Percentiles rank a stretch among this genome's conserved stretches.
Evolutionary conservation across 2,113 vertebrate species (phyloP).

Genomic region (Pollachius pollachius): DNA sequence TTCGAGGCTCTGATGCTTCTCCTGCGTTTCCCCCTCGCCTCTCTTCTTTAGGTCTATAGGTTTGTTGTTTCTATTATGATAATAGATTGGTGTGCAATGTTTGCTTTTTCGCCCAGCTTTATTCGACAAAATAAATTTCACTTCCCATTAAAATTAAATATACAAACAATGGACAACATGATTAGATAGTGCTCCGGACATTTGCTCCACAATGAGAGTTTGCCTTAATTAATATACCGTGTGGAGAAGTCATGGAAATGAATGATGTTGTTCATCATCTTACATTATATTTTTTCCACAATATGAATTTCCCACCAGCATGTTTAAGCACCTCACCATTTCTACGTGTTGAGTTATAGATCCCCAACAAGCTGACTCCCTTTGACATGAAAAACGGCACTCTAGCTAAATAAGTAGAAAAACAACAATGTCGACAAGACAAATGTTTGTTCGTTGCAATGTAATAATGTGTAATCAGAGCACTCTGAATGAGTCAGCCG

Average conservation of each 20-base stretch:
- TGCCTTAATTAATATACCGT: too few species aligned
- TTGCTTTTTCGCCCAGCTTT: conserved; percentile 37
- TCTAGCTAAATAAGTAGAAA: conserved; percentile 56
- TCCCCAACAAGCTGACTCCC: conserved; percentile 31
- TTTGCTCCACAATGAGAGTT: too few species aligned
- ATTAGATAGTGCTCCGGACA: too few species aligned
- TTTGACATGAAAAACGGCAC: conserved; percentile 53
- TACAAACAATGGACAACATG: conserved; percentile 5
- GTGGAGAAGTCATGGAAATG: too few species aligned
- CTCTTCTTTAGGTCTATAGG: conserved; percentile 30
- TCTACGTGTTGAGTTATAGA: conserved; percentile 16
- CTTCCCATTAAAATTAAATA: conserved; percentile 28
- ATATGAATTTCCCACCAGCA: background rate
- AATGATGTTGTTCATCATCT: too few species aligned
- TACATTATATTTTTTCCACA: too few species aligned
- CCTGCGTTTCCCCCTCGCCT: conserved; percentile 9
- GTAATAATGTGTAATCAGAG: conserved; percentile 70
- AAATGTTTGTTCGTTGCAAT: conserved; percentile 70
- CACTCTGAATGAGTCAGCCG: conserved; percentile 63
- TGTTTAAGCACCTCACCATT: background rate
- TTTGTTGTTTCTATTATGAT: conserved; percentile 55
- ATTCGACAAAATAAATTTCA: conserved; percentile 13
- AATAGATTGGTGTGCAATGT: conserved; percentile 33
- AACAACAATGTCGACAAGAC: conserved; percentile 64
- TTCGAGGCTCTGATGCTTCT: conserved; percentile 39